Evolutionary conservation across 1,140 invertebrate species (phyloP).

Genomic region (Hyposmocoma kahamanoa): DNA sequence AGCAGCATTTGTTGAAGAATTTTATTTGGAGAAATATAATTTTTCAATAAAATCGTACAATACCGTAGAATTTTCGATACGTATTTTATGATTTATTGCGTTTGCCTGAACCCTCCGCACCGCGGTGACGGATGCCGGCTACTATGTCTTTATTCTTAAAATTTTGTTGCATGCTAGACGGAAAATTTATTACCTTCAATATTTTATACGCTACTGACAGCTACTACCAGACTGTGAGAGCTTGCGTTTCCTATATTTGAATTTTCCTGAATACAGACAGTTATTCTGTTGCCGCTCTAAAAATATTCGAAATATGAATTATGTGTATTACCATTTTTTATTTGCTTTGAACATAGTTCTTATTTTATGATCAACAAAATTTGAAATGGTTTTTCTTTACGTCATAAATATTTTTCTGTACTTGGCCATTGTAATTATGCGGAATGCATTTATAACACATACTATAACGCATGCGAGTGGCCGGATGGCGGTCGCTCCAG

Average conservation of each 20-base stretch:
- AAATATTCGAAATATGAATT: too few species aligned
- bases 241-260: not conserved
- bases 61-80: not conserved
- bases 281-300: not conserved
- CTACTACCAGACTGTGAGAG: not conserved
- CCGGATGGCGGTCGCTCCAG: too few species aligned
- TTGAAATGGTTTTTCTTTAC: too few species aligned
- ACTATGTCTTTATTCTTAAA: constrained; percentile 7
- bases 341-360: too few species aligned
- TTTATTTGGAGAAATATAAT: not conserved
- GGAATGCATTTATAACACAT: too few species aligned
- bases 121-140: constrained; percentile 1
- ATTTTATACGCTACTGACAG: not conserved
- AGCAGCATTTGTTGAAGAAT: not conserved
- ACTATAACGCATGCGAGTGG: too few species aligned
- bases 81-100: not conserved
- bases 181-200: constrained; percentile 1
- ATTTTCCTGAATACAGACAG: not conserved
- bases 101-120: not conserved
- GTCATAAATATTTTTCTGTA: too few species aligned
- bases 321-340: too few species aligned
- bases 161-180: constrained; percentile 12
- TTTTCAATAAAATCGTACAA: not conserved
- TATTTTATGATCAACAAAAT: too few species aligned
- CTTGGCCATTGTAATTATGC: too few species aligned